Evolutionary conservation across 2,888 invertebrate species (phyloP).

Genomic region (Mythimna pallens): DNA sequence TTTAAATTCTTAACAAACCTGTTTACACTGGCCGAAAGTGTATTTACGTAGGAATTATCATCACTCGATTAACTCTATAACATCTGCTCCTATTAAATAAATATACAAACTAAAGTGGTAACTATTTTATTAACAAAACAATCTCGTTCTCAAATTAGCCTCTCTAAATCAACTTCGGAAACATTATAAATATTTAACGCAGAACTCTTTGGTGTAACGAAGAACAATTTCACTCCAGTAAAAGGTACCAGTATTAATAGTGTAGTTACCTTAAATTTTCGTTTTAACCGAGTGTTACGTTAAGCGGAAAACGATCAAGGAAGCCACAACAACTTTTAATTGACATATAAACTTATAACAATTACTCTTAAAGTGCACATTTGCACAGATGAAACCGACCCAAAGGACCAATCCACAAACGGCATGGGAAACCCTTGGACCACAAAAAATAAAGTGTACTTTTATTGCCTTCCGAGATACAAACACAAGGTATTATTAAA

Average conservation of each 20-base stretch:
- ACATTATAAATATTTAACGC: constrained; percentile 67
- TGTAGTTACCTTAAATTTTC: constrained; percentile 47
- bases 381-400: constrained; percentile 38
- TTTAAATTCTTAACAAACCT: constrained; percentile 12
- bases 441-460: constrained; percentile 62
- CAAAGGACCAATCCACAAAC: constrained; percentile 12
- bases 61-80: constrained; percentile 44
- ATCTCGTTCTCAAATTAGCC: constrained; percentile 61
- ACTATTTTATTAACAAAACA: constrained; percentile 63
- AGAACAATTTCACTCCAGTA: constrained; percentile 40
- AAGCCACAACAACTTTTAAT: constrained; percentile 32
- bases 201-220: constrained; percentile 55
- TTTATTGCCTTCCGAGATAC: constrained; percentile 60
- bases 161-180: constrained; percentile 65
- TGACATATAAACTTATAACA: constrained; percentile 43
- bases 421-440: constrained; percentile 48
- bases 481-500: constrained; percentile 63
- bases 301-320: constrained; percentile 19
- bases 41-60: constrained; percentile 36
- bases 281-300: constrained; percentile 34
- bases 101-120: constrained; percentile 53
- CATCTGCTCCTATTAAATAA: constrained; percentile 59
- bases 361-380: constrained; percentile 42
- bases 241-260: constrained; percentile 32
- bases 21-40: constrained; percentile 12